Evolutionary conservation across 2,797 vertebrate genomes (phyloP).

Genomic region (Pitangus sulphuratus): DNA sequence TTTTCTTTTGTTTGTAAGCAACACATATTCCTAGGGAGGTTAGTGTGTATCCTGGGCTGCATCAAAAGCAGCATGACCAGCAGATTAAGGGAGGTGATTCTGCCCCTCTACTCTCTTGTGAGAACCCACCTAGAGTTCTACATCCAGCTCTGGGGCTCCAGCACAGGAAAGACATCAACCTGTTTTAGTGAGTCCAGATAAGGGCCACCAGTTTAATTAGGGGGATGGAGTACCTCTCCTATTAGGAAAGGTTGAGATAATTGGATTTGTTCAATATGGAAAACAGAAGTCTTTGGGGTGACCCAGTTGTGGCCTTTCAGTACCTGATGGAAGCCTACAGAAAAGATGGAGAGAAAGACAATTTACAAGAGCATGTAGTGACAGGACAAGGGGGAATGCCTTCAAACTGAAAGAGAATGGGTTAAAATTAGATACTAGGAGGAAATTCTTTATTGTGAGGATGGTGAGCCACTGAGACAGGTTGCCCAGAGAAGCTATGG

Average conservation of each 20-base stretch:
- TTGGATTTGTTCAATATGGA: background rate
- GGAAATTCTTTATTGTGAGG: background rate
- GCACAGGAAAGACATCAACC: background rate
- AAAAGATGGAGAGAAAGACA: background rate
- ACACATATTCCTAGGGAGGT: background rate
- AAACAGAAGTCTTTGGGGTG: background rate
- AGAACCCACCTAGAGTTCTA: background rate
- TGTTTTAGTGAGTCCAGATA: background rate
- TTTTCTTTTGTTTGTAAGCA: background rate
- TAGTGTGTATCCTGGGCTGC: background rate
- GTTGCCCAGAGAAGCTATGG: background rate
- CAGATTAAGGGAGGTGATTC: background rate
- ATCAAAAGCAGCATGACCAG: background rate
- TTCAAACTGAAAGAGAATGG: background rate
- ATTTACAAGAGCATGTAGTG: background rate
- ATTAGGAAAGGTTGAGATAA: background rate
- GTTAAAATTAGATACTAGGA: background rate
- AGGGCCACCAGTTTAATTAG: background rate
- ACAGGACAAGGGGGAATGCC: no score
- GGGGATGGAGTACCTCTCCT: background rate
- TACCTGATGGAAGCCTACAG: background rate
- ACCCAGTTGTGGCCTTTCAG: background rate
- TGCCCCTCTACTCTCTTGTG: background rate
- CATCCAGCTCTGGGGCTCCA: background rate
- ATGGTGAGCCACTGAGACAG: background rate